Percentiles rank a stretch among this genome's conserved stretches.
Evolutionary conservation across 2,797 vertebrate species (phyloP).

Genomic region (Columba guinea): DNA sequence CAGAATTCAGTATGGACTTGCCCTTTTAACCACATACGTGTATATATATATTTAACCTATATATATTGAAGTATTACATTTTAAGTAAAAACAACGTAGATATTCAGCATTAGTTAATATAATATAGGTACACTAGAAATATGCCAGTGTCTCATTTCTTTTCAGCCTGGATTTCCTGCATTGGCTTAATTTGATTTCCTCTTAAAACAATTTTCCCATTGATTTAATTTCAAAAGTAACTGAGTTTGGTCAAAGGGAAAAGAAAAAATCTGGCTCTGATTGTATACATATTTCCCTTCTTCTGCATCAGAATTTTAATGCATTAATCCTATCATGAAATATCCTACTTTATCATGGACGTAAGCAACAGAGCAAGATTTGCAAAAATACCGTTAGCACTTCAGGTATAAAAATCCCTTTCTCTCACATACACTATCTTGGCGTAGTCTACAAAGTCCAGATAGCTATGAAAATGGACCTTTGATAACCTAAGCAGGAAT

Average conservation of each 20-base stretch:
- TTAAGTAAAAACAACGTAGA: neutral
- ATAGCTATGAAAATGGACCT: constrained; percentile 24
- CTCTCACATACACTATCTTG: neutral
- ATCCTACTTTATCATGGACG: neutral
- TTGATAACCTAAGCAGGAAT: constrained; percentile 8
- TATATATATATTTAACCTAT: too few species aligned
- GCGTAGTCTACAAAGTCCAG: constrained; percentile 1
- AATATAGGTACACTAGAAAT: neutral
- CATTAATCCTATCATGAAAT: neutral
- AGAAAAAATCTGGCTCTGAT: neutral
- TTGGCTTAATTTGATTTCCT: neutral
- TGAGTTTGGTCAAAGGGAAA: neutral
- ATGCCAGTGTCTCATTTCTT: neutral
- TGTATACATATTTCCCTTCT: neutral
- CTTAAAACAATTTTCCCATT: neutral
- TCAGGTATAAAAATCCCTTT: neutral
- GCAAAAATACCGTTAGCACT: constrained; percentile 26
- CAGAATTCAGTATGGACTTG: neutral
- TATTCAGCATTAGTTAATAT: neutral
- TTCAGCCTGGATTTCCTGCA: neutral
- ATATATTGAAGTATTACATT: neutral
- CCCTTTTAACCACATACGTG: neutral
- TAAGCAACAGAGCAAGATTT: neutral
- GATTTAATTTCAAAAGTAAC: neutral
- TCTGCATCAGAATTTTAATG: neutral